Evolutionary conservation across 1,140 invertebrate species (phyloP).

Genomic region (Procambarus virginalis): DNA sequence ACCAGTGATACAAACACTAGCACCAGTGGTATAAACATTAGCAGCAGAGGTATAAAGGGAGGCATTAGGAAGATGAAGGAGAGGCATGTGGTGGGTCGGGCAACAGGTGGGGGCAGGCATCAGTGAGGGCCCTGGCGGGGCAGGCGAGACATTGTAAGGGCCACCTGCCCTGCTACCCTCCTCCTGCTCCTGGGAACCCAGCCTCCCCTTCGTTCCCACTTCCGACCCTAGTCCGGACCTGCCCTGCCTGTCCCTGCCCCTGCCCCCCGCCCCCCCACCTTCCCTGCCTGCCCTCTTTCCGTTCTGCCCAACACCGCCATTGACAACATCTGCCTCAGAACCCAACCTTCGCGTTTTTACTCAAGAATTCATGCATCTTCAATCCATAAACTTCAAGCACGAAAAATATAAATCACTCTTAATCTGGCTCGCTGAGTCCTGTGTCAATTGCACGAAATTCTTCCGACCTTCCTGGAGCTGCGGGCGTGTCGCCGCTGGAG

Average conservation of each 20-base stretch:
- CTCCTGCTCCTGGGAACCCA: constrained; percentile 27
- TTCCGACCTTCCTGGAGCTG: neutral
- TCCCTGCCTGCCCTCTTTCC: neutral
- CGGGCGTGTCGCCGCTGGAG: too few relatives aligned
- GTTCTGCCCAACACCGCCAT: neutral
- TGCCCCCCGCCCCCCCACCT: neutral
- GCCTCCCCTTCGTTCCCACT: constrained; percentile 35
- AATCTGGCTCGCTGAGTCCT: neutral
- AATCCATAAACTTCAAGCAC: neutral
- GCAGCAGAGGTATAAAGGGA: neutral
- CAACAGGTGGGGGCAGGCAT: neutral
- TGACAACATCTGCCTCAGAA: neutral
- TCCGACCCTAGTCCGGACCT: constrained; percentile 23
- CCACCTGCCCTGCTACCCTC: constrained; percentile 24
- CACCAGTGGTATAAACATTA: neutral
- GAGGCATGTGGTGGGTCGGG: neutral
- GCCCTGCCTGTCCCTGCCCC: neutral
- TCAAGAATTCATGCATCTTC: neutral
- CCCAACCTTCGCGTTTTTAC: neutral
- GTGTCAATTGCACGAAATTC: neutral
- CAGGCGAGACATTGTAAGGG: constrained; percentile 23
- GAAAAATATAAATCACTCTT: neutral
- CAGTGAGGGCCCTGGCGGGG: neutral
- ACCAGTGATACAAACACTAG: neutral
- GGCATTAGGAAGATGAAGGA: neutral